Evolutionary conservation across 2,888 invertebrate species (phyloP).

Genomic region (Macrophya annulata): DNA sequence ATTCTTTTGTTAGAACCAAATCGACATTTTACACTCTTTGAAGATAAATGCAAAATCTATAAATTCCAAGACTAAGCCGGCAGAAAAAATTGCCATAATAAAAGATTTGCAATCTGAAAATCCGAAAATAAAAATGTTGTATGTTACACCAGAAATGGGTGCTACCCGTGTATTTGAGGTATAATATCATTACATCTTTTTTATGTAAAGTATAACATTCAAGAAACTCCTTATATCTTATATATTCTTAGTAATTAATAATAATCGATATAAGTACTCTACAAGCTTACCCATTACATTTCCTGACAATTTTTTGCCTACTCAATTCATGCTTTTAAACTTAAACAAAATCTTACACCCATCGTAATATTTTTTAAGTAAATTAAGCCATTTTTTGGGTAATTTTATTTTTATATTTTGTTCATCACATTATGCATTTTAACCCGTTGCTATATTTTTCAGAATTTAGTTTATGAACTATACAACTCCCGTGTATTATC

Average conservation of each 20-base stretch:
- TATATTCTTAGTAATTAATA: background rate
- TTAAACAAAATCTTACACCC: too few species aligned
- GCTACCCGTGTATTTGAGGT: constrained; percentile 87
- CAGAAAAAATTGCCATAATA: constrained; percentile 89
- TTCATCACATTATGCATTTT: constrained; percentile 3
- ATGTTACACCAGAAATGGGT: constrained; percentile 98
- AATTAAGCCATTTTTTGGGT: background rate
- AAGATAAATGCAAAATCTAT: constrained; percentile 93
- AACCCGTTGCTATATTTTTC: constrained; percentile 63
- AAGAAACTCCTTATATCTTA: background rate
- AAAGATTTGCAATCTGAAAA: constrained; percentile 85
- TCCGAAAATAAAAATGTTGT: constrained; percentile 92
- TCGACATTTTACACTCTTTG: constrained; percentile 90
- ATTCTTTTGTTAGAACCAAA: constrained; percentile 87
- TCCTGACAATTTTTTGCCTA: too few species aligned
- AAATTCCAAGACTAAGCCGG: constrained; percentile 93
- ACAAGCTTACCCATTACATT: too few species aligned
- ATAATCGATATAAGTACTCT: background rate
- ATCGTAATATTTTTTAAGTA: background rate
- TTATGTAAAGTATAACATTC: background rate
- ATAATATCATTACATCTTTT: constrained; percentile 45
- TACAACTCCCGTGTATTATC: constrained; percentile 89
- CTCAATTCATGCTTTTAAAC: too few species aligned
- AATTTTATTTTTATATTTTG: too few species aligned
- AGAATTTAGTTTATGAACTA: constrained; percentile 86